Base-by-base conservation (phyloP, 2,888 invertebrate genomes). In the Ochropleura plecta region DNA sequence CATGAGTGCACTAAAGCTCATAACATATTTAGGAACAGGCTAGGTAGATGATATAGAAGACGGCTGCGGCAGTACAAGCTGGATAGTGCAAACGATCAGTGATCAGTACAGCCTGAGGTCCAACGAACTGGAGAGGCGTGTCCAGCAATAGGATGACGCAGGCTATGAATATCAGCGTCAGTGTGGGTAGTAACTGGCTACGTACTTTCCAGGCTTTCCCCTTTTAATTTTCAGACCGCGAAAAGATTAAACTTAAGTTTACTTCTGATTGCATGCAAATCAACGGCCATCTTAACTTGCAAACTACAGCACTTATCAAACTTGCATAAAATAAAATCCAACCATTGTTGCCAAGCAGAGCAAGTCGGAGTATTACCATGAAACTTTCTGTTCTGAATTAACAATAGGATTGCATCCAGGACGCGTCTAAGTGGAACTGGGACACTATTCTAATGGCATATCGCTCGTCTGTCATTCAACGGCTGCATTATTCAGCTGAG, bases 391-490 rank as follows among this genome's bases (percentile, higher is more conserved):
- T 80, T 62, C 60, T 68, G 76, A 71, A 72, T 76, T 78, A 66
- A 78, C 73, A 78, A 76, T 71, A 60, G 69, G 12, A 70, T 51
- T 78, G 82, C 75, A 71, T 64, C 66, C 60, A 81, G 66, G 51
- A 68, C 70, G 64, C 65, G 51, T 73, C 46, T 75, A 62, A 73
- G 55, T 81, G 63, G 51, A 81, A 83, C 69, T 78, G 53, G 85
- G 73, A 62, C 78, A 72, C 73, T 73, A 78, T 84, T 84, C 71
- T 76, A 84, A 85, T 84, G 66, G 75, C 69, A 65, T 70, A 78
- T 84, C 84, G 73, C 65, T 78, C 75, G 65, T 81, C 74, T 57
- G 71, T 48, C 62, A 68, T 83, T 77, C 73, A 74, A 60, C 53
- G 62, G 6, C 44, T 73, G 55, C 48, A 84, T 83, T 83, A 84